Base-by-base conservation (phyloP, 2,888 invertebrate genomes). In the Oscheius sp. region DNA sequence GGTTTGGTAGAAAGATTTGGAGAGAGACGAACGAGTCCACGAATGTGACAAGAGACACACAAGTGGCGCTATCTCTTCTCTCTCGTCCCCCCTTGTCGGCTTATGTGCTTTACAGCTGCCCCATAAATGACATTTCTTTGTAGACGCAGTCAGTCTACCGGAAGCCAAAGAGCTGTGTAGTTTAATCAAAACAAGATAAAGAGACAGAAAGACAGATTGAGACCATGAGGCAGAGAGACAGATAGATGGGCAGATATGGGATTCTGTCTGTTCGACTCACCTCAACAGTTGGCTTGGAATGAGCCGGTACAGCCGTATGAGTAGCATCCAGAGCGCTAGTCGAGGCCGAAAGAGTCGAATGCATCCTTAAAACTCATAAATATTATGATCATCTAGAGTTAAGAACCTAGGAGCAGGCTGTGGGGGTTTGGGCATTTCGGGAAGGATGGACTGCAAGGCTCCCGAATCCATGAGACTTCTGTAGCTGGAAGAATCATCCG, bases 201-300 rank as follows among this genome's bases (percentile, higher is more conserved):
- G 35, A 35, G n/a, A n/a, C 33, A 13, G 35, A 35, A n/a, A 11
- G 35, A 60, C 32, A 35, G 7, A 21, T 0, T 21, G 21, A 21
- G 0, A 21, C 21, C 0, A 21, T 21, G 21, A 21, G 21, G 21
- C 21, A 21, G 21, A 21, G 21, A 21, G 21, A 21, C 21, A 21
- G 21, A 21, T 21, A 21, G 21, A 21, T 21, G 21, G 21, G 21
- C 21, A 21, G 21, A 21, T 21, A 21, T 21, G 21, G 21, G 21
- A 21, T 21, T 21, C 21, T 21, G 21, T 21, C 21, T 21, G 21
- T 21, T 21, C 21, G 37, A 37, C 65, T 66, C 1, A 81, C 81
- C 79, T 83, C 78, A 48, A 83, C 80, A 47, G 81, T 83, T 10
- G 83, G 83, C 42, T 83, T 83, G 2, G 80, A 68, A n/a, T 76